Conservation (phyloP, 2,797 vertebrate genomes). For the Pachyuromys duprasi region DNA sequence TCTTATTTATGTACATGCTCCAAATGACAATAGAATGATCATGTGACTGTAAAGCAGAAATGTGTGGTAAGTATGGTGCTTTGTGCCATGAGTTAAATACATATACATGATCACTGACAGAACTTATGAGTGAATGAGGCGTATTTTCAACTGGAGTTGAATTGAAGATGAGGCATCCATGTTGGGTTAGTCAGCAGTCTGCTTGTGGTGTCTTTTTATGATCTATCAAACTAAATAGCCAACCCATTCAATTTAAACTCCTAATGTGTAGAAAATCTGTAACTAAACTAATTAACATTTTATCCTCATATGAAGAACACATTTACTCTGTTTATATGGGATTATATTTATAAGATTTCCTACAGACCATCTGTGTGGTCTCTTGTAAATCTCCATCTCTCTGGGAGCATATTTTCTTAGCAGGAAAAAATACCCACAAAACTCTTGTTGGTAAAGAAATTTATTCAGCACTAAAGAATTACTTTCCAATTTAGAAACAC, state of each 20-base stretch:
- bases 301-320: constrained; percentile 72
- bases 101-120: constrained; percentile 70
- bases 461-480: constrained; percentile 77
- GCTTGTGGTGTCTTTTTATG: constrained; percentile 81
- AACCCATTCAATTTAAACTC: constrained; percentile 84
- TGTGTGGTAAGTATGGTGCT: constrained; percentile 38
- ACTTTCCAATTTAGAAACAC: constrained; percentile 79
- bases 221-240: constrained; percentile 85
- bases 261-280: constrained; percentile 75
- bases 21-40: constrained; percentile 14
- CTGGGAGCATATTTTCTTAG: constrained; percentile 74
- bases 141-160: constrained; percentile 80
- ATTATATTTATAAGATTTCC: constrained; percentile 73
- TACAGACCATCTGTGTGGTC: constrained; percentile 70
- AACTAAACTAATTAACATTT: constrained; percentile 86
- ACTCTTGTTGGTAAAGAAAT: constrained; percentile 68
- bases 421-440: constrained; percentile 50
- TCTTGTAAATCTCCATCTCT: constrained; percentile 76
- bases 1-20: neutral
- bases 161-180: constrained; percentile 77
- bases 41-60: constrained; percentile 54
- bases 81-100: constrained; percentile 18
- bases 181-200: constrained; percentile 83
- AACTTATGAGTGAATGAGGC: constrained; percentile 68
- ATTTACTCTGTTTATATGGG: constrained; percentile 77